Evolutionary conservation across 64 coral and sea anemone genomes (phyloP).

Genomic region (Dendronephthya gigantea): DNA sequence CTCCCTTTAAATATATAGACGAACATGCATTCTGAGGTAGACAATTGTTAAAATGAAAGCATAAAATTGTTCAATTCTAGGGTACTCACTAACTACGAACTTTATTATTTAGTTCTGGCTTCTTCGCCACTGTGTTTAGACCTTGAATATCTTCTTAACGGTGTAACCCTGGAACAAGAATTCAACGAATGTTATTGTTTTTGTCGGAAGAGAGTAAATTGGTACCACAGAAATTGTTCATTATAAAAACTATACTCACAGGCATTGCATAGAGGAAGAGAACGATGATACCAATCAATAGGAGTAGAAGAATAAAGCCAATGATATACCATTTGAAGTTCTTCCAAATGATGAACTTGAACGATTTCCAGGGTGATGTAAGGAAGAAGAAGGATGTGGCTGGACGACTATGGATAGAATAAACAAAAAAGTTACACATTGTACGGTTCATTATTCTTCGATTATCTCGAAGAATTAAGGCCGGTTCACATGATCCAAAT

Average conservation of each 20-base stretch:
- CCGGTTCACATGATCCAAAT: too few species aligned
- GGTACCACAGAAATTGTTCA: too few species aligned
- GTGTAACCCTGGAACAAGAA: not conserved
- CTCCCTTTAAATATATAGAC: too few species aligned
- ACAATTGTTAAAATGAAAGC: too few species aligned
- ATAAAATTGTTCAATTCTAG: too few species aligned
- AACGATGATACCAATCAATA: not conserved
- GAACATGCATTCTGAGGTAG: too few species aligned
- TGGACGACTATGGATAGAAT: not conserved
- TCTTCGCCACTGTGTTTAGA: not conserved
- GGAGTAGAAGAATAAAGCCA: not conserved
- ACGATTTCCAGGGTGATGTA: constrained; percentile 20
- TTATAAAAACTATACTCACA: not conserved
- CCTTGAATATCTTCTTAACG: not conserved
- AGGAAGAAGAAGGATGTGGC: constrained; percentile 17
- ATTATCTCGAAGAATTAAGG: too few species aligned
- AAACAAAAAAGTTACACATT: not conserved
- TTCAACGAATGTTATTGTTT: not conserved
- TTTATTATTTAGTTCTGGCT: not conserved
- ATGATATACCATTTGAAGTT: constrained; percentile 16
- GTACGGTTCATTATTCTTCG: too few species aligned
- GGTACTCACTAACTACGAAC: not conserved
- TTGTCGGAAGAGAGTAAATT: too few species aligned
- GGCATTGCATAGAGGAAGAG: not conserved
- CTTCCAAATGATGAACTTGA: not conserved